phyloP scores from a whole-genome alignment of 2,888 invertebrate genomes.

The Schizaphis graminum region DNA sequence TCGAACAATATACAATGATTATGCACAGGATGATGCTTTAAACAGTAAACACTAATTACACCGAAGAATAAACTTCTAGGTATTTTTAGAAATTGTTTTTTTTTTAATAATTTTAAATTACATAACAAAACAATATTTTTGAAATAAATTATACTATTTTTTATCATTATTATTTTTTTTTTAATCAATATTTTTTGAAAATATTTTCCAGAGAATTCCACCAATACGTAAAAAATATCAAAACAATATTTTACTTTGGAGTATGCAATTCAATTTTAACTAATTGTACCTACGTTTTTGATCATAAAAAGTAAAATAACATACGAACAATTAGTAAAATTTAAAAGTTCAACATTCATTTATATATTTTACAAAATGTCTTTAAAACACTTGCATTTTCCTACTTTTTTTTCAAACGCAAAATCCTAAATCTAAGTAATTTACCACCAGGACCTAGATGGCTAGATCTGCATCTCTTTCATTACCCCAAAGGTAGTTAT shows the following conservation, averaged over 20 bases:
- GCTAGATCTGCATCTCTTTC: not conserved
- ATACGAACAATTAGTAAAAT: not conserved
- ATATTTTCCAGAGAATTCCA: not conserved
- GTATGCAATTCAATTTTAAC: not conserved
- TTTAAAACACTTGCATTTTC: not conserved
- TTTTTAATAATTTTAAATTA: not conserved
- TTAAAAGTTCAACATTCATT: not conserved
- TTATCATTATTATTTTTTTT: not conserved
- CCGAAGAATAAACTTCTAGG: not conserved
- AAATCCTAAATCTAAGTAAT: not conserved
- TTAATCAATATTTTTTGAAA: not conserved
- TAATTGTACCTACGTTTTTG: not conserved
- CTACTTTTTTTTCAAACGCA: not conserved
- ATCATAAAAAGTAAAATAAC: not conserved
- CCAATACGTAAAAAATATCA: not conserved
- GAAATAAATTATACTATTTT: not conserved
- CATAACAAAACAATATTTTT: not conserved
- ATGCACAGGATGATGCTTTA: not conserved
- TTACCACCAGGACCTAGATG: not conserved
- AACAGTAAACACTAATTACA: not conserved
- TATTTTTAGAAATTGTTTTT: not conserved
- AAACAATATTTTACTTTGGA: not conserved
- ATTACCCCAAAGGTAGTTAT: no score
- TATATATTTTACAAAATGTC: not conserved
- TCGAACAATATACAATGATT: not conserved